Evolutionary conservation across 2,797 vertebrate species (phyloP), one percentile per base, ranked within the genome.

Genomic region (Falco peregrinus): DNA sequence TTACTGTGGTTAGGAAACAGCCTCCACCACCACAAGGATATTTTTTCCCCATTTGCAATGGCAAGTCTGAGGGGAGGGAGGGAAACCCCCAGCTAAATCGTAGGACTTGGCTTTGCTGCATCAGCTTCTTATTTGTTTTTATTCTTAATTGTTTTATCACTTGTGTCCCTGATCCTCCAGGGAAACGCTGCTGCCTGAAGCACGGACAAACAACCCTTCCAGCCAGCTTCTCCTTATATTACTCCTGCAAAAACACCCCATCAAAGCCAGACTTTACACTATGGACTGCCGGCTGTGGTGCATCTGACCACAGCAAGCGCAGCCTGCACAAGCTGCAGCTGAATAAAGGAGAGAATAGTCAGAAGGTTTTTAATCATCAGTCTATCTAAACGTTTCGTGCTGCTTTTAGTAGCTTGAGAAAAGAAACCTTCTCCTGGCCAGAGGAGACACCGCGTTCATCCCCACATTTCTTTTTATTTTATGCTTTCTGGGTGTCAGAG

Each of bases 241-340:
- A 5, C 9, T 25, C 24, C 54, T 37, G 31, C 41, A 56, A 21
- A 47, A 73, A 2, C 33, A 61, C 68, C 56, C 53, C 37, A 16
- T 6, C 31, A 17, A 33, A 56, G 35, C 41, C 54, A 9, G 29
- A 1, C 47, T 61, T 21, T 19, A 35, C n/a, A 6, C 19, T 2
- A 10, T 26, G 16, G 51, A 5, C 43, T n/a, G 51, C 20, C 45
- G 5, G 67, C 74, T 53, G 2, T 2, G 25, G 21, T 4, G 3
- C 1, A 4, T 7, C 39, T 14, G 56, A 9, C 54, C 5, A 1
- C 0, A 13, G 56, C 41, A 13, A 11, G 73, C 31, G 2, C 37
- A 31, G 50, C n/a, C 28, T 5, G 33, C 4, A 6, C 25, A 9
- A 9, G 20, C 1, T 33, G 35, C 29, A 39, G 54, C 1, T 9